Evolutionary conservation across 1,140 invertebrate species (phyloP).

Genomic region (Zaprionus taronus): DNA sequence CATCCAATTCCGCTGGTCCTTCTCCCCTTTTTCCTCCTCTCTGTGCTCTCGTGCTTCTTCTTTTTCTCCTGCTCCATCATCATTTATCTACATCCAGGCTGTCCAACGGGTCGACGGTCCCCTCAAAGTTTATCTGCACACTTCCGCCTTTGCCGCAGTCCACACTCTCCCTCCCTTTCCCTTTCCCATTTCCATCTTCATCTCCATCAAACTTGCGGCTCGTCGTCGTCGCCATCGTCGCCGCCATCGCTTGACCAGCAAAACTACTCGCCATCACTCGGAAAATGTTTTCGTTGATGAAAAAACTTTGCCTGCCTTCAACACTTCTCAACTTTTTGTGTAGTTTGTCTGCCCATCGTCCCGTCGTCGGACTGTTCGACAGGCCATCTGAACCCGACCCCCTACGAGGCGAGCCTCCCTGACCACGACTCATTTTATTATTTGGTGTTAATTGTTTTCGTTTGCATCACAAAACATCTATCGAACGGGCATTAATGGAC

Average conservation of each 20-base stretch:
- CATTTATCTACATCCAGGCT: constrained; percentile 13
- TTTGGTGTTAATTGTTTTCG: constrained; percentile 82
- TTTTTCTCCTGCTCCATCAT: constrained; percentile 12
- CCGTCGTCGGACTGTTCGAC: background rate
- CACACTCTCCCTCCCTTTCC: constrained; percentile 18
- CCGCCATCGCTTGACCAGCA: constrained; percentile 67
- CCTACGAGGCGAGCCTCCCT: constrained; percentile 24
- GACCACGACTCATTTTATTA: constrained; percentile 68
- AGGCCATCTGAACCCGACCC: background rate
- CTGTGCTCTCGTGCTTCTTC: background rate
- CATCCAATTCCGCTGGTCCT: constrained; percentile 6
- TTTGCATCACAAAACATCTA: constrained; percentile 78
- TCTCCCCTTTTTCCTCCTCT: background rate
- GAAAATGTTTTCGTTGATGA: constrained; percentile 82
- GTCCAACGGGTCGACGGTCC: background rate
- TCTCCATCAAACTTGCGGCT: constrained; percentile 68
- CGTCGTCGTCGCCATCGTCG: constrained; percentile 37
- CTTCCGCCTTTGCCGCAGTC: constrained; percentile 47
- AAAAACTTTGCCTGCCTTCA: constrained; percentile 81
- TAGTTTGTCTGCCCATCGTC: constrained; percentile 58
- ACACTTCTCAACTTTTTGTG: constrained; percentile 79
- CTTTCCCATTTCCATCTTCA: background rate
- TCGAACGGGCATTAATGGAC: constrained; percentile 70
- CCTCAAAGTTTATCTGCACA: constrained; percentile 62
- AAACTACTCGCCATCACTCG: constrained; percentile 59